A percentile compares a stretch with the other conserved stretches of the same genome.
phyloP scores from a whole-genome alignment of 2,888 invertebrate species.

The Myathropa florea region DNA sequence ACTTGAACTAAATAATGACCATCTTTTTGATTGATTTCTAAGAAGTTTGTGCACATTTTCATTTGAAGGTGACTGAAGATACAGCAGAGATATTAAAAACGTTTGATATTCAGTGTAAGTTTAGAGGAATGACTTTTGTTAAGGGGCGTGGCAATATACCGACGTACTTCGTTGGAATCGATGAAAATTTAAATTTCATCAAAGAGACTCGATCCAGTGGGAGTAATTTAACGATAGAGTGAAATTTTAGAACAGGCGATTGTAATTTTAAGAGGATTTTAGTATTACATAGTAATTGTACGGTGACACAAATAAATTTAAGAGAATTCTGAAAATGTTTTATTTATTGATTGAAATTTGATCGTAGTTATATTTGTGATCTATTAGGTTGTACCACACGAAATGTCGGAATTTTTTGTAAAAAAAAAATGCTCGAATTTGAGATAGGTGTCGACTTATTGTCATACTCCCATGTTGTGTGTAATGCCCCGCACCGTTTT shows the following conservation, averaged over 20 bases:
- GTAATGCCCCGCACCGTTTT: too few relatives aligned
- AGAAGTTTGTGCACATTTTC: background rate
- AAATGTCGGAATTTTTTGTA: too few relatives aligned
- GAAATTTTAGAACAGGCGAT: background rate
- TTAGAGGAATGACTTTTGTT: slow-evolving; percentile 86
- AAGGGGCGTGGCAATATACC: slow-evolving; percentile 86
- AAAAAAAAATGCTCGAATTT: too few relatives aligned
- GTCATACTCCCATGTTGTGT: too few relatives aligned
- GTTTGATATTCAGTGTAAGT: slow-evolving; percentile 86
- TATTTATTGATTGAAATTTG: too few relatives aligned
- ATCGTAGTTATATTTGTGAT: too few relatives aligned
- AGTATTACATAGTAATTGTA: background rate
- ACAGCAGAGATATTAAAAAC: slow-evolving; percentile 86
- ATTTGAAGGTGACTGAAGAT: slow-evolving; percentile 84
- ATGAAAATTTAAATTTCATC: slow-evolving; percentile 83
- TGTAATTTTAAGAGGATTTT: background rate
- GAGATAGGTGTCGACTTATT: too few relatives aligned
- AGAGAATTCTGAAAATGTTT: background rate
- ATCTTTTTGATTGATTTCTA: background rate
- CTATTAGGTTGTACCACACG: too few relatives aligned
- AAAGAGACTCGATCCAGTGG: slow-evolving; percentile 23
- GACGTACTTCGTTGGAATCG: slow-evolving; percentile 87
- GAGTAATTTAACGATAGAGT: slow-evolving; percentile 11
- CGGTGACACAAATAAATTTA: background rate
- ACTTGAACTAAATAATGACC: background rate